Evolutionary conservation across 1,140 invertebrate genomes (phyloP), one percentile per base, ranked within the genome.

Genomic region (Carcinoscorpius rotundicauda): DNA sequence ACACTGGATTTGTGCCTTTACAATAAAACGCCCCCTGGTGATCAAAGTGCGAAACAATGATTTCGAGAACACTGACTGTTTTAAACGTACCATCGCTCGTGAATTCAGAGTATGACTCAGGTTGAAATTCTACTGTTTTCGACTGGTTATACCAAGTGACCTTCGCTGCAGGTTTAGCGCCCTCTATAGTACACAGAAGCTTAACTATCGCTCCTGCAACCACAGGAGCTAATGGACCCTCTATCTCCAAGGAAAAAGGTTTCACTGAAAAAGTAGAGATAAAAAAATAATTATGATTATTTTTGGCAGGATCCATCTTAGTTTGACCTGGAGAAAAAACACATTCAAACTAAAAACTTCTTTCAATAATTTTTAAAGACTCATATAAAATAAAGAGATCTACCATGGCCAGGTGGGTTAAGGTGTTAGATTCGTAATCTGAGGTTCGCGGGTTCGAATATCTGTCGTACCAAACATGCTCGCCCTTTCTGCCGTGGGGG

Each of bases 71-170:
- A 49, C 63, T 65, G 52, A 66, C 53, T 10, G 70, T 70, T 29
- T 60, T 63, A 51, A 70, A 71, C 4, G 66, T 69, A 6, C 63
- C 64, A 52, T 70, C 69, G 5, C 50, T 4, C 49, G 52, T 52
- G 9, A 60, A 50, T 29, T 70, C 62, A 2, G 62, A 56, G 10
- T 63, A 49, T 0, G 63, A 61, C 3, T 61, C 29, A 1, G 69
- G 61, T 49, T 50, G 4, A 6, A 59, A 11, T 11, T 62, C 60
- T 49, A 71, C 52, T 9, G 80, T 73, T 11, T 82, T 72, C 0
- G 87, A 86, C 6, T 84, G 82, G 72, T 92, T 92, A 77, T 83
- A 89, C 90, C 90, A 94, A 51, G 86, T 85, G 57, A 93, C 81
- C 70, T 84, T 85, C 3, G 90, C 90, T 1, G 88, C 82, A 3